Percentiles rank a stretch among this genome's conserved stretches.
These are phyloP conservation scores for Salvelinus alpinus DNA, from an alignment of 2,113 vertebrate species.

Conservation along the genomic window DNA sequence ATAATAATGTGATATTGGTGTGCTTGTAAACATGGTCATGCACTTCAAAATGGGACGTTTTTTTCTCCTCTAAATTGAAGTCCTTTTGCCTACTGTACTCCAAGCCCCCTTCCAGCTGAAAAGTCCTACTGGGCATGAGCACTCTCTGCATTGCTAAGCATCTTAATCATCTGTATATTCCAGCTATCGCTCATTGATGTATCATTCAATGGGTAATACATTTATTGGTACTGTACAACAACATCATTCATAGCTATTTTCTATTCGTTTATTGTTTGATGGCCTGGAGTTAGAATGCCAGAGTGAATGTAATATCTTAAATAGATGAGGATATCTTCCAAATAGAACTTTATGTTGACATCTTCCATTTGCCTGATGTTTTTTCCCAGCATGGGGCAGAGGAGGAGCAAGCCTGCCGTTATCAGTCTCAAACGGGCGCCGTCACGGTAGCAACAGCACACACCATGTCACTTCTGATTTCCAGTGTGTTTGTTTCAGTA, in stretches of 20 bases:
- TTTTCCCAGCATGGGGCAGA: slow-evolving; percentile 23
- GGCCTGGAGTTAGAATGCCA: slow-evolving; percentile 28
- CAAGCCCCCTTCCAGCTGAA: slow-evolving; percentile 35
- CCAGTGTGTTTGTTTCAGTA: slow-evolving; percentile 9
- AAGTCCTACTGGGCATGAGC: slow-evolving; percentile 21
- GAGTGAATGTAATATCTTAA: slow-evolving; percentile 48
- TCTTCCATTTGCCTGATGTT: slow-evolving; percentile 43
- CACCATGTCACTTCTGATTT: slow-evolving; percentile 16
- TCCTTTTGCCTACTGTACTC: slow-evolving; percentile 13
- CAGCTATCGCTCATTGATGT: slow-evolving; percentile 25
- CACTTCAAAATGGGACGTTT: background rate
- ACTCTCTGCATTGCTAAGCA: slow-evolving; percentile 24
- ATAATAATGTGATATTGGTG: too few species aligned
- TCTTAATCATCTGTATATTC: slow-evolving; percentile 39
- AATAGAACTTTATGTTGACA: slow-evolving; percentile 42
- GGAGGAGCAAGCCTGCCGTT: background rate
- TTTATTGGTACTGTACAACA: slow-evolving; percentile 31
- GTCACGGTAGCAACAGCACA: background rate
- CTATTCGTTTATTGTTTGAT: slow-evolving; percentile 33
- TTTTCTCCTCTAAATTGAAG: slow-evolving; percentile 14
- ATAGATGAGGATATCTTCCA: slow-evolving; percentile 34
- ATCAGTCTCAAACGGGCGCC: background rate
- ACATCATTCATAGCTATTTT: slow-evolving; percentile 34
- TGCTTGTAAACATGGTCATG: slow-evolving; percentile 1
- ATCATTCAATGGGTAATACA: slow-evolving; percentile 32